phyloP scores from a whole-genome alignment of 1,140 invertebrate genomes.

The Scaptomyza montana region DNA sequence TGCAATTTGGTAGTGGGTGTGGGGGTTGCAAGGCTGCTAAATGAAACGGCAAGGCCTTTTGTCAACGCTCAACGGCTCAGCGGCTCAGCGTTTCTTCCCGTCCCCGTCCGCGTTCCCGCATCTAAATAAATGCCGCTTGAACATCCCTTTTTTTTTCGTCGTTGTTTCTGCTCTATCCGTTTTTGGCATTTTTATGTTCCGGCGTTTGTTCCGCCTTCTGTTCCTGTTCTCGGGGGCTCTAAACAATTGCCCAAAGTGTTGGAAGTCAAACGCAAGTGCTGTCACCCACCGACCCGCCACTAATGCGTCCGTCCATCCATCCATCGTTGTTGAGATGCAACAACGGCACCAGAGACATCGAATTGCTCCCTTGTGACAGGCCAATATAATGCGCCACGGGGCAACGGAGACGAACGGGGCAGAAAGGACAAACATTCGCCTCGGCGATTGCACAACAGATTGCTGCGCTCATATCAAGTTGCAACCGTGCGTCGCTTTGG shows the following conservation, averaged over 20 bases:
- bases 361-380: conserved; percentile 84
- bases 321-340: conserved; percentile 37
- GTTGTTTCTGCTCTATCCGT: conserved; percentile 21
- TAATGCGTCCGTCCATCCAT: conserved; percentile 65
- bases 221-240: conserved; percentile 59
- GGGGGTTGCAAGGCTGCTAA: conserved; percentile 66
- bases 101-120: background rate
- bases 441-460: conserved; percentile 81
- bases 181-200: conserved; percentile 79
- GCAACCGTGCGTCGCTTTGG: conserved; percentile 54
- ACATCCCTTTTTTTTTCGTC: conserved; percentile 42
- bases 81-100: background rate
- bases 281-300: conserved; percentile 66
- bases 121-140: conserved; percentile 17
- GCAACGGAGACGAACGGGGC: conserved; percentile 29
- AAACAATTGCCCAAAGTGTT: conserved; percentile 82
- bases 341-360: conserved; percentile 57
- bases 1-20: conserved; percentile 15
- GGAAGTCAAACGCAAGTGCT: conserved; percentile 80
- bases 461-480: conserved; percentile 83
- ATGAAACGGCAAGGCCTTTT: conserved; percentile 81
- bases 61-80: conserved; percentile 62
- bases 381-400: conserved; percentile 83
- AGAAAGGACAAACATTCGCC: background rate
- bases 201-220: conserved; percentile 83